Base-by-base conservation (phyloP, 2,797 vertebrate genomes). In the Synanceia verrucosa region DNA sequence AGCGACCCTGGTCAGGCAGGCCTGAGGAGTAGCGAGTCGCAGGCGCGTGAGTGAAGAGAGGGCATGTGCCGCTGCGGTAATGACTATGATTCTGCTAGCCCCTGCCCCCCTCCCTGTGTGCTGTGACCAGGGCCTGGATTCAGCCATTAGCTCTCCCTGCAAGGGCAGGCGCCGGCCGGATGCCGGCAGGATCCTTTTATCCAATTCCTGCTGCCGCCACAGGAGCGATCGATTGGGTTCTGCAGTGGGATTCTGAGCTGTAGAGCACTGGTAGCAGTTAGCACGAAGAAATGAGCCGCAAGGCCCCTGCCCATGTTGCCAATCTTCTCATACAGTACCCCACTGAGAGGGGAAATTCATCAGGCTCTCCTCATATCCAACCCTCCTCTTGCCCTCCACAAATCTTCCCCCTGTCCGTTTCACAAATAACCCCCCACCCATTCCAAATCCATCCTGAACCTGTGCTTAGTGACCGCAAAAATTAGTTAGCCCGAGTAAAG, bases 211-310 rank as follows among this genome's bases (percentile, higher is more conserved):
- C 89, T 82, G 82, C 91, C 94, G 91, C 93, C 87, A 91, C 91
- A 86, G 95, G 94, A 88, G 93, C 95, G 92, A 96, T 97, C 95
- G 95, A 95, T 96, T 89, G 92, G 95, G 93, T 94, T 93, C 94
- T 95, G 92, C 92, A 78, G 86, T 70, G 50, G 92, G 89, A 90
- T 90, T 89, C 85, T 94, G 94, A 95, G 94, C 86, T 39, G 28
- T 91, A 89, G 81, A 86, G 88, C 91, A 89, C 91, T 92, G 92
- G 94, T 94, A 93, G 92, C 88, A 86, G 89, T 93, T 94, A 95
- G 93, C 89, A 51, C 89, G 91, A 93, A 95, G 95, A 96, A 96
- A 96, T 92, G 94, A 96, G 95, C 95, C 91, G 82, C 94, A 82
- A 77, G 92, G 93, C 91, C 89, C 90, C 92, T 94, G 94, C 93